These are phyloP conservation scores for Psittacara wagleri DNA, from an alignment of 2,113 vertebrate genomes.

Conservation along the genomic window DNA sequence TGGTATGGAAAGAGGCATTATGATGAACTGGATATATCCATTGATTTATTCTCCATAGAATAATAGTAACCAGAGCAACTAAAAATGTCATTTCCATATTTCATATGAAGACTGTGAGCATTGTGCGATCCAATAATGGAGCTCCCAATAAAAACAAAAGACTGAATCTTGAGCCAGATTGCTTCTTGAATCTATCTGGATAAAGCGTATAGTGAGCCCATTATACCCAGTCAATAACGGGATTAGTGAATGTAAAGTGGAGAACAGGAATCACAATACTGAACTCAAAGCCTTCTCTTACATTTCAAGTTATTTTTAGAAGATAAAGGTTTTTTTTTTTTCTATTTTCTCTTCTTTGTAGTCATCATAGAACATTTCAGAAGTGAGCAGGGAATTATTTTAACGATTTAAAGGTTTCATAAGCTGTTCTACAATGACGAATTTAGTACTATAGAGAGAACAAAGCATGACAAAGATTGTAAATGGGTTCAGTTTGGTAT, in stretches of 20 bases:
- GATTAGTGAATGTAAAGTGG: background rate
- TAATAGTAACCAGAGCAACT: background rate
- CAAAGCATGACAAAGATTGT: background rate
- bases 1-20: background rate
- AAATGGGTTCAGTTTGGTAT: background rate
- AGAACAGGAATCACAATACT: background rate
- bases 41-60: rapidly evolving
- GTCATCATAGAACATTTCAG: background rate
- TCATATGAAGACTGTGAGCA: background rate
- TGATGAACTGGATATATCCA: background rate
- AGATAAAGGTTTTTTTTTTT: background rate
- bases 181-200: background rate
- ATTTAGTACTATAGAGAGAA: background rate
- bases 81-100: background rate
- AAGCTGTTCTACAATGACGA: background rate
- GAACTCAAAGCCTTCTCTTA: background rate
- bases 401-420: background rate
- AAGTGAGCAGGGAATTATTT: background rate
- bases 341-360: background rate
- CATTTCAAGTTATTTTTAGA: slow-evolving; percentile 10
- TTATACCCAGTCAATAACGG: background rate
- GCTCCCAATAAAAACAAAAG: background rate
- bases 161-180: background rate
- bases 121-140: background rate
- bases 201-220: background rate